Base-by-base conservation (phyloP, 2,797 vertebrate genomes). In the Coilia nasus region DNA sequence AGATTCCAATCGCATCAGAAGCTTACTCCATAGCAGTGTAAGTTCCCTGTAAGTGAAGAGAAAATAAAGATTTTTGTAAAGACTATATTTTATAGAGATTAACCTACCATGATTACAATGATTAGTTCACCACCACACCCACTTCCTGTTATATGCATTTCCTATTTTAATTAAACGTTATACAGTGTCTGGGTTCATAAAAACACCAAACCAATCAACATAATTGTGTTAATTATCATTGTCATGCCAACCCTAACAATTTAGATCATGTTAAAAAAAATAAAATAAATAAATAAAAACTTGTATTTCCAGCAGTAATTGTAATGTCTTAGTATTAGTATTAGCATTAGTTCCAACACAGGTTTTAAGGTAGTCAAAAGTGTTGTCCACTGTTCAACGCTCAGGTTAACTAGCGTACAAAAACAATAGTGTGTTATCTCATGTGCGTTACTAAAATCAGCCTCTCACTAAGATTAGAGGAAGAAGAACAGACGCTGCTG, bases 21-120 rank as follows among this genome's bases (percentile, higher is more conserved):
- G 95, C 93, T 99, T 99, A 96, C 98, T 99, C 98, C 98, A 99
- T 93, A 99, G 99, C 90, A 99, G 95, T 86, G 98, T 99, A 89
- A 99, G 96, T 92, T 99, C 98, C 98, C 98, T 99, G 92, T 86
- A 93, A 95, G 90, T 19, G 17, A 78, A 21, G 5, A 41, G 14
- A 44, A 78, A 54, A 54, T 28, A 41, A 31, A 57, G 15, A 57
- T 10, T 19, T 83, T 47, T 83, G 54, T 31, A 17, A 6, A 75
- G 28, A 75, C 28, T 35, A 75, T 10, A 75, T 75, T 41, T 75
- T 28, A 75, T 28, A 41, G 0, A 3, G 28, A 17, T 54, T 54
- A 54, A 10, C 9, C 9, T 54, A 54, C 50, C 50, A 10, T 14
- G 50, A 3, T 14, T 54, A 54, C 9, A 9, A 54, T 54, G 50